Conservation (phyloP, 1,140 invertebrate species). For the roundworm (Caenorhabditis elegans) region WBcel235 BX284606.5:11008501-11009000, state of each 20-base stretch:
- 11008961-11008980: slow-evolving; percentile 42
- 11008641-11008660: no score
- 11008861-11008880: slow-evolving; percentile 25
- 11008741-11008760: slow-evolving; percentile 48
- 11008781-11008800: slow-evolving; percentile 44
- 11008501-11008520: slow-evolving; percentile 52
- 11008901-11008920: slow-evolving; percentile 48
- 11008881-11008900: slow-evolving; percentile 50
- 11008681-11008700: slow-evolving; percentile 52
- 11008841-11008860: background rate
- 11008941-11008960: slow-evolving; percentile 43
- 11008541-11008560: no score
- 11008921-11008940: slow-evolving; percentile 49
- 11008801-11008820: slow-evolving; percentile 45
- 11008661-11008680: slow-evolving; percentile 45
- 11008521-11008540: no score
- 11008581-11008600: no score
- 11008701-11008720: slow-evolving; percentile 52
- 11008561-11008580: no score
- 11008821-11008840: background rate
- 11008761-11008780: slow-evolving; percentile 41
- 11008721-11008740: slow-evolving; percentile 48
- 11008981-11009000: background rate
- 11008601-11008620: no score
- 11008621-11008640: no score